Evolutionary conservation across 2,113 vertebrate species (phyloP).

Genomic region (Egretta garzetta): DNA sequence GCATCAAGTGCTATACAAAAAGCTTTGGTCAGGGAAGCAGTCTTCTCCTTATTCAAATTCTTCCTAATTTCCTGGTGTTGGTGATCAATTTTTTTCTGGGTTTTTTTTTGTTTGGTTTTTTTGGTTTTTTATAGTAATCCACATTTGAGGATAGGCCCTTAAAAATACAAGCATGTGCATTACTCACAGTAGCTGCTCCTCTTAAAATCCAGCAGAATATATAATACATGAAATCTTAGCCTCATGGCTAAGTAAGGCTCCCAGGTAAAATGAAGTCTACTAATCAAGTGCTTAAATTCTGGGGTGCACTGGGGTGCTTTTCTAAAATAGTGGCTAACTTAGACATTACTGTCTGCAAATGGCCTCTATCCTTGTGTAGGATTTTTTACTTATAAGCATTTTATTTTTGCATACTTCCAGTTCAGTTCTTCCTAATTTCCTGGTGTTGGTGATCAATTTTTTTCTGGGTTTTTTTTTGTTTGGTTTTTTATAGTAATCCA

Average conservation of each 20-base stretch:
- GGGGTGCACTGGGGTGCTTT: not conserved
- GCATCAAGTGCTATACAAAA: not conserved
- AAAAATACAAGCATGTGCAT: not conserved
- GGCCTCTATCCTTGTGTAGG: not conserved
- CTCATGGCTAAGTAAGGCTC: not conserved
- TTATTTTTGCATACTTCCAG: no score
- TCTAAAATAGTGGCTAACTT: not conserved
- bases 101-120: no score
- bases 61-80: not conserved
- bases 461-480: not conserved
- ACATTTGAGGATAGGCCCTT: not conserved
- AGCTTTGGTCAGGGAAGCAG: not conserved
- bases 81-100: not conserved
- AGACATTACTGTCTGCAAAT: not conserved
- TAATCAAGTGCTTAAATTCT: not conserved
- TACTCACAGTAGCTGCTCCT: not conserved
- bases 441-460: not conserved
- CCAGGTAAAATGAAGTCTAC: not conserved
- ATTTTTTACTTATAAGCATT: no score
- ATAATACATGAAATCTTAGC: not conserved
- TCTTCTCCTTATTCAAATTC: not conserved
- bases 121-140: not conserved
- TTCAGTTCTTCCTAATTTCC: not conserved
- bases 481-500: not conserved
- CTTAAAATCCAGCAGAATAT: not conserved